Percentiles rank a stretch among this genome's conserved stretches.
Conservation (phyloP, 2,888 invertebrate species). For the Brenthis hecate region DNA sequence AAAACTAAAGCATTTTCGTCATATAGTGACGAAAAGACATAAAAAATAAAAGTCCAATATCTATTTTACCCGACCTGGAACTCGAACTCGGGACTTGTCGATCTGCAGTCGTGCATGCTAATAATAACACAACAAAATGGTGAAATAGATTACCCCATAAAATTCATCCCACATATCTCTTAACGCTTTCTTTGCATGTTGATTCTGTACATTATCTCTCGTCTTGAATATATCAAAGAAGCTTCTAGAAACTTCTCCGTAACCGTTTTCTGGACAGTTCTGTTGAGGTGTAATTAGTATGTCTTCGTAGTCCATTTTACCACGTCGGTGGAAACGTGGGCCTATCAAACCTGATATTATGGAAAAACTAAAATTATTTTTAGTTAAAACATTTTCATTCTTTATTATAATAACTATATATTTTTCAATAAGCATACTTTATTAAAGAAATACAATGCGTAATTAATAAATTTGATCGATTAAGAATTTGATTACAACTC, state of each 20-base stretch:
- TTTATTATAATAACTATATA: too few species aligned
- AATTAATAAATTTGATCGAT: too few species aligned
- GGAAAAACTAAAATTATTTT: too few species aligned
- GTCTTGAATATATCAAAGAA: constrained; percentile 16
- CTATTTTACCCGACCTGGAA: too few species aligned
- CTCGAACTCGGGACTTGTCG: too few species aligned
- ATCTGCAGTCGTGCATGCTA: neutral
- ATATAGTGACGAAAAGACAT: too few species aligned
- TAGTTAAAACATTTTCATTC: too few species aligned
- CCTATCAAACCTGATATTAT: constrained; percentile 70
- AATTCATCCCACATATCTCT: constrained; percentile 73
- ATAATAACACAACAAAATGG: neutral
- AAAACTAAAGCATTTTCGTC: too few species aligned
- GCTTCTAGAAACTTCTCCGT: constrained; percentile 64
- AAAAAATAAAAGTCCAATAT: too few species aligned
- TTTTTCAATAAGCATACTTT: too few species aligned
- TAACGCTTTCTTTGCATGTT: constrained; percentile 59
- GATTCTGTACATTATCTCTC: neutral
- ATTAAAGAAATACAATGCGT: too few species aligned
- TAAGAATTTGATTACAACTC: too few species aligned
- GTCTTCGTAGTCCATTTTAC: constrained; percentile 84
- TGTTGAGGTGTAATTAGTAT: constrained; percentile 79
- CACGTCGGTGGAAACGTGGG: constrained; percentile 75
- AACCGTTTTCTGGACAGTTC: constrained; percentile 77
- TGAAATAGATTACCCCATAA: constrained; percentile 57